Conservation (phyloP, 2,113 vertebrate genomes). For the Coryphaenoides rupestris region DNA sequence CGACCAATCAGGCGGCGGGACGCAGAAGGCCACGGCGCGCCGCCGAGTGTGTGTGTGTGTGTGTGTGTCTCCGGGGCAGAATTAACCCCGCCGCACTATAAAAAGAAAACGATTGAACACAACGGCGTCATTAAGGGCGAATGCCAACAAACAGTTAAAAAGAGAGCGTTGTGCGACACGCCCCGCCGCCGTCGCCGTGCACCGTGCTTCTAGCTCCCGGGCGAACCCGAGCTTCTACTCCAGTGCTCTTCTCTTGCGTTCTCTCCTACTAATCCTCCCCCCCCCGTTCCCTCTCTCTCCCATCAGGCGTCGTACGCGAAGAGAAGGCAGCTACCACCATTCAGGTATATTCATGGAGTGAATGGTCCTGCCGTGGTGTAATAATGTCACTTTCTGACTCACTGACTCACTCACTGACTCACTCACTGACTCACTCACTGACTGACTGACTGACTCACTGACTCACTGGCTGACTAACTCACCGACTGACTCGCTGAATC, state of each 20-base stretch:
- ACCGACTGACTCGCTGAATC: too few species aligned
- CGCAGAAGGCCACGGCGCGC: conserved; percentile 22
- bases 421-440: conserved; percentile 9
- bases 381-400: neutral
- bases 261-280: conserved; percentile 18
- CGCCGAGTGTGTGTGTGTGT: conserved; percentile 33
- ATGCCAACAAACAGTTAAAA: conserved; percentile 9
- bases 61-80: conserved; percentile 22
- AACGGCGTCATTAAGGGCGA: conserved; percentile 21
- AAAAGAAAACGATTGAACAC: neutral
- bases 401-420: conserved; percentile 11
- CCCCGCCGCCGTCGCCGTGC: too few species aligned
- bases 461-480: neutral
- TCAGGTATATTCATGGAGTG: conserved; percentile 71
- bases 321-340: conserved; percentile 77
- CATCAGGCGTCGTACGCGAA: conserved; percentile 75
- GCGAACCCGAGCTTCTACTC: too few species aligned
- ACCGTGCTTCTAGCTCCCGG: too few species aligned
- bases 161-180: too few species aligned
- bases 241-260: neutral
- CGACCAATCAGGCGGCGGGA: conserved; percentile 44
- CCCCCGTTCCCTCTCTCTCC: conserved; percentile 49
- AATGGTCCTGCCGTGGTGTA: conserved; percentile 5
- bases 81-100: neutral
- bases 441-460: neutral